Evolutionary conservation across 1,140 invertebrate genomes (phyloP), one percentile per base, ranked within the genome.

Genomic region (Drosophila hydei): DNA sequence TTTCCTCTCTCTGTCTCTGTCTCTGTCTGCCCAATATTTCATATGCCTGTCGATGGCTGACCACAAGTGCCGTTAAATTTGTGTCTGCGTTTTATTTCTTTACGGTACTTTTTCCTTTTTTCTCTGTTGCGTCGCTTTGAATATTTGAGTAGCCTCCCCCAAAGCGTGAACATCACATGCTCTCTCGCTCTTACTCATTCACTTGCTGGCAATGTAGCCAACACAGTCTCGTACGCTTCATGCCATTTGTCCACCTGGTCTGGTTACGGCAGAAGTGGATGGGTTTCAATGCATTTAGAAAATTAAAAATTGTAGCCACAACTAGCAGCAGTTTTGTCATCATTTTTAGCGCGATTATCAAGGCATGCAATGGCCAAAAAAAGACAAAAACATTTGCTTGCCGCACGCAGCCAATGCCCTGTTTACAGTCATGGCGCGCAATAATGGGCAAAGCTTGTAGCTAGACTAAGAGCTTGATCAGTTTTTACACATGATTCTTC

Each of bases 321-420:
- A 87, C 78, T 88, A 87, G 76, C 75, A 89, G 75, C 75, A 88
- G 83, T 88, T 89, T 88, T 88, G 83, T 88, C 84, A 88, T 88
- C 83, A 78, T 88, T 88, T 88, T 87, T 76, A 78, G 78, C 75
- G 72, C 75, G 83, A 89, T 88, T 88, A 88, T 83, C 81, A 83
- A 75, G 77, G 83, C 84, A 88, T 88, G 83, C 84, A 42, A 88
- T 70, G 68, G 65, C 59, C 72, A 74, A 72, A 42, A 33, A 33
- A 33, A 1, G 3, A 11, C 0, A 33, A 33, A 78, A 83, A 79
- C 67, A 84, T 81, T 87, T 45, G 52, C 62, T 63, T 54, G 47
- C 65, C 73, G 68, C 77, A 88, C 80, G 74, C 81, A 77, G 77
- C 21, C 84, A 67, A 50, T 18, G 27, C 50, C 19, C 19, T 21